Percentiles rank a stretch among this genome's conserved stretches.
Evolutionary conservation across 2,113 vertebrate genomes (phyloP).

Genomic region (Meriones unguiculatus): DNA sequence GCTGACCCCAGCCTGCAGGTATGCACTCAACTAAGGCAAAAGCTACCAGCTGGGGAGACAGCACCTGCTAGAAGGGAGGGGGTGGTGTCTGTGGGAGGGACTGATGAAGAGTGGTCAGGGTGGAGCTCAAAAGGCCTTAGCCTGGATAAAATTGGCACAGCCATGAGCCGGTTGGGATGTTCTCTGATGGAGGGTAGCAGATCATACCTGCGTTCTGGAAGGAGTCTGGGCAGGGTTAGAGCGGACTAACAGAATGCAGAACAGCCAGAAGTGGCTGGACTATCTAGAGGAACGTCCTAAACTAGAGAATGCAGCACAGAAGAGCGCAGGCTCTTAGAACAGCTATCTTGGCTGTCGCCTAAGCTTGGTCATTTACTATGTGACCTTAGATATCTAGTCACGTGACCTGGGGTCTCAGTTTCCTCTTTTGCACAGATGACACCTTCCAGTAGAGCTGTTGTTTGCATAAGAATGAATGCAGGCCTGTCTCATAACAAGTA

Average conservation of each 20-base stretch:
- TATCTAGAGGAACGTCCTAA: background rate
- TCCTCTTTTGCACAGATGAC: constrained; percentile 16
- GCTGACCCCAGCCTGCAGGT: background rate
- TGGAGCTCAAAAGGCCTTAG: background rate
- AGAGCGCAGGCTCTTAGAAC: background rate
- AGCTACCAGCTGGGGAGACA: background rate
- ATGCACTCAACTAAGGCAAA: background rate
- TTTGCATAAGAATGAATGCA: background rate
- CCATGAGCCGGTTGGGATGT: background rate
- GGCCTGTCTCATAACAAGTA: constrained; percentile 47
- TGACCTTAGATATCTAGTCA: background rate
- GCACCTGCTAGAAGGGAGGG: background rate
- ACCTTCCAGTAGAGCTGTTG: background rate
- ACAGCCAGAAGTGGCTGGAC: background rate
- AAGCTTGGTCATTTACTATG: background rate
- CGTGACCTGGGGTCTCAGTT: constrained; percentile 20
- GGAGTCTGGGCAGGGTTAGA: background rate
- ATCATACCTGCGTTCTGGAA: background rate
- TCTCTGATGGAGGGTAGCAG: background rate
- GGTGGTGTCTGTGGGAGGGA: background rate
- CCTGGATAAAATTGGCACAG: background rate
- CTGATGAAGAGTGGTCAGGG: background rate
- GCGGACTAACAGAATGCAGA: background rate
- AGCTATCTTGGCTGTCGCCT: background rate
- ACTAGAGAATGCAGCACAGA: background rate